phyloP scores from a whole-genome alignment of 92 coral and sea anemone genomes.

The Porites divaricata region DNA sequence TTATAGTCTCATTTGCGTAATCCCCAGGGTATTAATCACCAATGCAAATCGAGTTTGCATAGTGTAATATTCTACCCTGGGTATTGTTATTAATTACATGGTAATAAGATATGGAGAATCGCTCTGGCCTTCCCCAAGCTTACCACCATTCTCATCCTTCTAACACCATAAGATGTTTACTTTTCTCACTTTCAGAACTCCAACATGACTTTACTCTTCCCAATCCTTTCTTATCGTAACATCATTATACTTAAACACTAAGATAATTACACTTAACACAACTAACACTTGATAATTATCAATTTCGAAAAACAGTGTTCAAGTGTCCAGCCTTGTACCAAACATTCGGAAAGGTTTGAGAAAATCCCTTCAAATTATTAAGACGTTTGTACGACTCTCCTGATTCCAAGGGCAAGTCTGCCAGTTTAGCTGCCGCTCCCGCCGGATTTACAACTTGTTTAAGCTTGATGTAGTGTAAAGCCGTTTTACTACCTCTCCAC shows the following conservation, averaged over 20 bases:
- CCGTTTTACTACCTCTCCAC: slow-evolving; percentile 39
- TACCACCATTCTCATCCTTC: no score
- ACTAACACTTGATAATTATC: background rate
- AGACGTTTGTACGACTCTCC: background rate
- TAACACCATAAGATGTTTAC: no score
- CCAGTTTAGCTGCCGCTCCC: slow-evolving; percentile 43
- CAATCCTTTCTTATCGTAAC: no score
- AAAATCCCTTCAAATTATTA: background rate
- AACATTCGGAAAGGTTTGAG: no score
- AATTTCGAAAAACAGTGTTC: no score
- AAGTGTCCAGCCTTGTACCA: no score
- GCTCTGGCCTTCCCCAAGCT: slow-evolving; percentile 27
- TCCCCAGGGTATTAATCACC: no score
- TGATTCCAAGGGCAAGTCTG: background rate
- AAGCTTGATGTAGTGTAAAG: slow-evolving; percentile 30
- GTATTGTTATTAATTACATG: background rate
- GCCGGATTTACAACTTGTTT: slow-evolving; percentile 21
- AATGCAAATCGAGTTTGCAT: background rate
- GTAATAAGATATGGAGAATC: background rate
- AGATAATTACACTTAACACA: no score
- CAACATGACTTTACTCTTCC: no score
- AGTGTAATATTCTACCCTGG: slow-evolving; percentile 12
- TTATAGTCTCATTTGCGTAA: no score
- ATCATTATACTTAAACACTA: no score
- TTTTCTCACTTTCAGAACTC: no score